Evolutionary conservation across 2,113 vertebrate species (phyloP).

Genomic region (Sminthopsis crassicaudata): DNA sequence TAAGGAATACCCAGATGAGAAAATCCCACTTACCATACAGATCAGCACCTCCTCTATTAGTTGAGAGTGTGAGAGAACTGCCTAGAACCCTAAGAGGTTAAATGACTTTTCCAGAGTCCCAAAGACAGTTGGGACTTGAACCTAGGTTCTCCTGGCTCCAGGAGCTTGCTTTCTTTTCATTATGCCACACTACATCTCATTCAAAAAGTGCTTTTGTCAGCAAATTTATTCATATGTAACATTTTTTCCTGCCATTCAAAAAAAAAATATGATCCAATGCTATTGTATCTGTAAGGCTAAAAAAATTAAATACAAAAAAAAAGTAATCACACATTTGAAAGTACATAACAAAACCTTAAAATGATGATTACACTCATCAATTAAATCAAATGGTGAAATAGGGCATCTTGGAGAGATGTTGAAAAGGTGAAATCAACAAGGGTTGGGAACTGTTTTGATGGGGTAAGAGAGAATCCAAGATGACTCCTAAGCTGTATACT

Average conservation of each 20-base stretch:
- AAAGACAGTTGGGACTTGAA: not conserved
- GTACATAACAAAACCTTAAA: not conserved
- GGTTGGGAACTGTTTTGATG: too few species aligned
- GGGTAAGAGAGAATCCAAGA: not conserved
- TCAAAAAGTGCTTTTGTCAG: not conserved
- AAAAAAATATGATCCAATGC: not conserved
- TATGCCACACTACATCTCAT: not conserved
- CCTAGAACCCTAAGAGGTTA: not conserved
- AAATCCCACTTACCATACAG: not conserved
- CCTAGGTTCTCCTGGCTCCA: not conserved
- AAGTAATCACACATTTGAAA: not conserved
- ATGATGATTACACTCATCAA: slow-evolving; percentile 7
- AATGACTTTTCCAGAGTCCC: not conserved
- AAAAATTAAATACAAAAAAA: slow-evolving; percentile 51
- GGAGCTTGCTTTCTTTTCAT: not conserved
- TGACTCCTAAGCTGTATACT: slow-evolving; percentile 27
- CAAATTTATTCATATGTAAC: slow-evolving; percentile 31
- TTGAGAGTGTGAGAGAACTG: not conserved
- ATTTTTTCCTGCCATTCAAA: slow-evolving; percentile 8
- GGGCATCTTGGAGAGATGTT: not conserved
- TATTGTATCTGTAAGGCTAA: not conserved
- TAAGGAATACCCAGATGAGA: not conserved
- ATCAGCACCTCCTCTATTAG: not conserved
- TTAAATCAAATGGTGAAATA: not conserved
- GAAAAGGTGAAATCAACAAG: not conserved